Evolutionary conservation across 2,888 invertebrate genomes (phyloP).

Genomic region (Trachelus stipa): DNA sequence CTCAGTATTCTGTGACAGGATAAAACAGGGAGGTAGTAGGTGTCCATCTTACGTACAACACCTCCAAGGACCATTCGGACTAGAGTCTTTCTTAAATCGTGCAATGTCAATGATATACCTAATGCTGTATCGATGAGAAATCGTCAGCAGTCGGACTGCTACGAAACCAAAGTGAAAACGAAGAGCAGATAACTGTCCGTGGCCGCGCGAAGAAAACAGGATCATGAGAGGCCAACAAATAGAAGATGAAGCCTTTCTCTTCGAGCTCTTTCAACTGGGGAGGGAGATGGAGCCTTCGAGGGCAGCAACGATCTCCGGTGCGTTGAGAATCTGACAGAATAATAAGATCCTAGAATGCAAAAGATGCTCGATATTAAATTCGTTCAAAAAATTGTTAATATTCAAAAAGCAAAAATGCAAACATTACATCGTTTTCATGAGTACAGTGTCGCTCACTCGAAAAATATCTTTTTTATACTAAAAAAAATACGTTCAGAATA

Average conservation of each 20-base stretch:
- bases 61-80: background rate
- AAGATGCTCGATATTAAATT: background rate
- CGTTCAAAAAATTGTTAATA: background rate
- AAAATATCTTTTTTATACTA: background rate
- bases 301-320: conserved; percentile 20
- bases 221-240: conserved; percentile 2
- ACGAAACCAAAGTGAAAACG: conserved; percentile 9
- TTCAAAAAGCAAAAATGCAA: background rate
- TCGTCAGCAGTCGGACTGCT: background rate
- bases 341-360: background rate
- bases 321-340: background rate
- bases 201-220: conserved; percentile 30
- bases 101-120: background rate
- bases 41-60: background rate
- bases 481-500: background rate
- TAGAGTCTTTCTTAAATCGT: background rate
- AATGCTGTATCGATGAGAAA: background rate
- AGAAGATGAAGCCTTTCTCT: conserved; percentile 28
- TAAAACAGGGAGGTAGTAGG: background rate
- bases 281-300: conserved; percentile 29
- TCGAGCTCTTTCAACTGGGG: conserved; percentile 30
- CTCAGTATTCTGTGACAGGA: background rate
- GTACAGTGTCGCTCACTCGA: background rate
- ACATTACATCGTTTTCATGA: background rate
- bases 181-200: conserved; percentile 6